These are phyloP conservation scores for Drosophila guanche DNA, from an alignment of 1,140 invertebrate species.

Conservation along the genomic window DNA sequence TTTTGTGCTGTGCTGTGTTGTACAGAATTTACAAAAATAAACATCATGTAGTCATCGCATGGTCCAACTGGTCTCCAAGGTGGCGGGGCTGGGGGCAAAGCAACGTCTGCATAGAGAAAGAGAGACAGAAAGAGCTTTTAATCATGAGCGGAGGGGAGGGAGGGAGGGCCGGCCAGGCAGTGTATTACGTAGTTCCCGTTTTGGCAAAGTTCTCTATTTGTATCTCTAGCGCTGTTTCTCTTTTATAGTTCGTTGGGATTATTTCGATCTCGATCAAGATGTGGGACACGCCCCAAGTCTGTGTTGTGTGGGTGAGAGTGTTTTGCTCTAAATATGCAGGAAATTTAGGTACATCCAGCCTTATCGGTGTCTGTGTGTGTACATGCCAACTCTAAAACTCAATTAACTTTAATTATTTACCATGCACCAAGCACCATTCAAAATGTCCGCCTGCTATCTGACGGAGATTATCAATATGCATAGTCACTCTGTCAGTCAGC, in stretches of 20 bases:
- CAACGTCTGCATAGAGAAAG: too few relatives aligned
- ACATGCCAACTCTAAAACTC: constrained; percentile 3
- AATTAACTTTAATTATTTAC: constrained; percentile 34
- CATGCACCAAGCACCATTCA: constrained; percentile 15
- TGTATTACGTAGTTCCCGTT: constrained; percentile 19
- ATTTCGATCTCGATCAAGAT: too few relatives aligned
- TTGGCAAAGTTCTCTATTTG: constrained; percentile 1
- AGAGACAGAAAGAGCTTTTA: too few relatives aligned
- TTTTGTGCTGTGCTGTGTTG: constrained; percentile 5
- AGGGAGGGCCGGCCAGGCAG: neutral
- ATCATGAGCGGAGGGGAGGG: neutral
- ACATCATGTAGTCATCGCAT: constrained; percentile 56
- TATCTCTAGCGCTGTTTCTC: neutral
- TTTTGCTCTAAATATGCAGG: too few relatives aligned
- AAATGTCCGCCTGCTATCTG: constrained; percentile 41
- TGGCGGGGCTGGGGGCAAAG: neutral
- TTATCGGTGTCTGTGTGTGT: too few relatives aligned
- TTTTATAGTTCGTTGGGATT: too few relatives aligned
- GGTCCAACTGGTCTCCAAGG: constrained; percentile 3
- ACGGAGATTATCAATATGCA: constrained; percentile 41
- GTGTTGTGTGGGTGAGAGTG: too few relatives aligned
- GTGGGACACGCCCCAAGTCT: too few relatives aligned
- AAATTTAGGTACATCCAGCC: too few relatives aligned
- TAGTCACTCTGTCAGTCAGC: constrained; percentile 26
- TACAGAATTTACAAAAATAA: constrained; percentile 50